Base-by-base conservation (phyloP, 2,113 vertebrate genomes). In the Boulengeromyrus knoepffleri region DNA sequence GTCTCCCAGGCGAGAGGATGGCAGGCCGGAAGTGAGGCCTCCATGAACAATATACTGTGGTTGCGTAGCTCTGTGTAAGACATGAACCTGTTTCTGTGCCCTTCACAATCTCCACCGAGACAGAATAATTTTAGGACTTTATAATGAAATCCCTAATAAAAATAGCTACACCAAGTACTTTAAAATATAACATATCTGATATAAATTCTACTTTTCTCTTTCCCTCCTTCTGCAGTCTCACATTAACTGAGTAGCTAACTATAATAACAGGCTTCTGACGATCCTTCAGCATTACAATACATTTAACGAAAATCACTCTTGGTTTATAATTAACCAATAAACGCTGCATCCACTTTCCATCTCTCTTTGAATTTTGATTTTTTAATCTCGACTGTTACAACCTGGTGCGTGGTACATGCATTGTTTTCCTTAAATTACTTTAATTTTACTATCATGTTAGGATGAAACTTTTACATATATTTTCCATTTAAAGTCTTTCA, bases 131-230 rank as follows among this genome's bases (percentile, higher is more conserved):
- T 77, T 62, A 90, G 85, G 24, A 52, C 49, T 52, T 87, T 31
- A 87, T 52, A 45, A 39, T 83, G 89, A 87, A 92, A 91, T 90
- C 70, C 52, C 87, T 90, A 90, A 91, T 90, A 88, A 89, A 27
- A 89, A 83, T 13, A 13, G 66, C 8, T 49, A 77, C 52, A 17
- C 58, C 12, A n/a, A 15, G 58, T 88, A 58, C 24, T 66, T 39
- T 70, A 66, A 45, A 88, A n/a, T 62, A 17, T 19, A 87, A 21
- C 36, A 45, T 58, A 88, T 88, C 39, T 36, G 19, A n/a, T 46
- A 66, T 70, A 19, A 36, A 66, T 46, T 50, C 62, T 21, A n/a
- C 62, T 46, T 31, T 15, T 24, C 58, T n/a, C 46, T 45, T 42
- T 62, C 62, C 7, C 6, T 47, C 42, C 46, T 36, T 46, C 31